Evolutionary conservation across 1,140 invertebrate species (phyloP), one percentile per base, ranked within the genome.

Genomic region (Bradynema listronoti): DNA sequence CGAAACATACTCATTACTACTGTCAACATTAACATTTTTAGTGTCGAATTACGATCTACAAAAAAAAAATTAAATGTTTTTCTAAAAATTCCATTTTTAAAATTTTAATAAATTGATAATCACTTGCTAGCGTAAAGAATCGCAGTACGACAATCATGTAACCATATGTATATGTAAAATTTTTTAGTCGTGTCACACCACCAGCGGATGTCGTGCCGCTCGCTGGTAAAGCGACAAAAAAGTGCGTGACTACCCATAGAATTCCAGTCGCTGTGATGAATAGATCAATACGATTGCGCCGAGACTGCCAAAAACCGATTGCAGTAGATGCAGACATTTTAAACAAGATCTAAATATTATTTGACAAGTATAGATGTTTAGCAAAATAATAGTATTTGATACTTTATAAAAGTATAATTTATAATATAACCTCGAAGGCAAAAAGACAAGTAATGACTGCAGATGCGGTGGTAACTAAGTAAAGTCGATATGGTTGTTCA

Each of bases 21-120:
- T 0, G 93, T 98, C 68, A 96, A 82, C 92, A 97, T 99, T 53
- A 99, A 81, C 95, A 99, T 99, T 83, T 97, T 97, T n/a, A 99
- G 82, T 0, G 95, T 98, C 4, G 93, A 65, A 36, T 78, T 78
- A 9, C 76, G 53, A 6, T 94, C 94, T 39, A 91, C 96, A 64
- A 98, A 97, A 4, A 94, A 98, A 80, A 97, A 98, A 61, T 11
- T 27, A 32, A 50, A 68, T 27, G 1, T 30, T 19, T 63, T 16
- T 14, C 27, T 6, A 25, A 39, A 27, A n/a, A 67, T 22, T 47
- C 33, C 24, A 32, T 11, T 16, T 41, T 14, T 54, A 29, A 34
- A 30, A 16, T 52, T 25, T 29, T 78, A 80, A 77, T 66, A 82
- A 92, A 81, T 96, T 91, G 82, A 96, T 96, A 59, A 57, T 4